Conservation (phyloP, 2,113 vertebrate genomes). For the Megaceryle maxima region DNA sequence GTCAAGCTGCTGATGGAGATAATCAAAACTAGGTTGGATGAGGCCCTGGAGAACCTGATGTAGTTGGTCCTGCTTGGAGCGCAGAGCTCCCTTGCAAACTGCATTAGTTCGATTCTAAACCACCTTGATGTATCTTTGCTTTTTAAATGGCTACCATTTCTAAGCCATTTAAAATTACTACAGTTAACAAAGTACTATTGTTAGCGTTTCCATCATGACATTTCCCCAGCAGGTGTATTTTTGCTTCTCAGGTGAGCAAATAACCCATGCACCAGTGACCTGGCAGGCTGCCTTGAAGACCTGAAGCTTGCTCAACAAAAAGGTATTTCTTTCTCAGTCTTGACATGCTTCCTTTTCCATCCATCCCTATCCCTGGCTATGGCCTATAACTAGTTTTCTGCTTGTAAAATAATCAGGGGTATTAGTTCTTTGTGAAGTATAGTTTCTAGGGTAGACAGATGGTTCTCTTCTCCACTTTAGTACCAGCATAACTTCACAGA, state of each 20-base stretch:
- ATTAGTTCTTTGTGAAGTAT: not conserved
- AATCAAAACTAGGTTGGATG: not conserved
- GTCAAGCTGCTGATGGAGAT: not conserved
- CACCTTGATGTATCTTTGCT: not conserved
- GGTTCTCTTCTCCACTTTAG: not conserved
- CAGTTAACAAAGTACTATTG: not conserved
- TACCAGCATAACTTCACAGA: not conserved
- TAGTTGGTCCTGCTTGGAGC: not conserved
- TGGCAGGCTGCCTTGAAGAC: not conserved
- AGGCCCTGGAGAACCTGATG: not conserved
- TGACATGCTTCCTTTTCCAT: not conserved
- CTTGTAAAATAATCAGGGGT: not conserved
- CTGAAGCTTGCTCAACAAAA: not conserved
- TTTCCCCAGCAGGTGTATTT: not conserved
- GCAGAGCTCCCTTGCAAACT: not conserved
- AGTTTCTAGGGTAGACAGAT: not conserved
- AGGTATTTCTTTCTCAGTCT: not conserved
- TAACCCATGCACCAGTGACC: not conserved
- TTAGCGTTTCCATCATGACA: not conserved
- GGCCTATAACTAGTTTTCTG: not conserved
- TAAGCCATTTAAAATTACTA: not conserved
- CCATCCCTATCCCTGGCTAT: not conserved
- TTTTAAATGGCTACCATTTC: not conserved
- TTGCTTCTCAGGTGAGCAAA: not conserved
- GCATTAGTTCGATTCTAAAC: not conserved